Evolutionary conservation across 2,888 invertebrate genomes (phyloP).

Genomic region (Aradus depressus): DNA sequence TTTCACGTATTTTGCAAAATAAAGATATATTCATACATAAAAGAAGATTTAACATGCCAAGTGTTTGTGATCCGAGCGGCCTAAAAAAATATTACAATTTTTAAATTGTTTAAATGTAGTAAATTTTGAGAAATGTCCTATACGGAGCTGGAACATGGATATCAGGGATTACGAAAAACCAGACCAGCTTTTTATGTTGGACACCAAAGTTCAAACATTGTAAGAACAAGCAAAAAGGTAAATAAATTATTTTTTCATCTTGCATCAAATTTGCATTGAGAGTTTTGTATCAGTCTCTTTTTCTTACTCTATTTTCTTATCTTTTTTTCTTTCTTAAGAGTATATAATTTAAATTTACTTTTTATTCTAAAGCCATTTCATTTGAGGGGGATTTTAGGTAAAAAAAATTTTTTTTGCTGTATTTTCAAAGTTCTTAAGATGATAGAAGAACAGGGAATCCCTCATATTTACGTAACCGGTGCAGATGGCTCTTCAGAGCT

Average conservation of each 20-base stretch:
- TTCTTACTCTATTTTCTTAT: neutral
- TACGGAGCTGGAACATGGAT: constrained; percentile 84
- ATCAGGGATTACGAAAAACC: constrained; percentile 71
- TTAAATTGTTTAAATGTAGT: no score
- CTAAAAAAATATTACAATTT: no score
- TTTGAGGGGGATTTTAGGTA: constrained; percentile 1
- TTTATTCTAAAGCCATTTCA: no score
- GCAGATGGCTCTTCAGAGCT: constrained; percentile 21
- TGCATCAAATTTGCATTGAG: neutral
- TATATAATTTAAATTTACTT: neutral
- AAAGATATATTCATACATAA: no score
- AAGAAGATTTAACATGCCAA: no score
- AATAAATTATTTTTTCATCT: constrained; percentile 3
- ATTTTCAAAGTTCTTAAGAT: constrained; percentile 16
- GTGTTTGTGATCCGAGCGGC: no score
- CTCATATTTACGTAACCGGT: constrained; percentile 24
- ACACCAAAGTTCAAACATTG: constrained; percentile 26
- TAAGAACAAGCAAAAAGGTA: constrained; percentile 26
- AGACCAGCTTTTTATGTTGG: constrained; percentile 61
- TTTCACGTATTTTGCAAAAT: no score
- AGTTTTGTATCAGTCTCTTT: neutral
- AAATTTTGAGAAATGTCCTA: constrained; percentile 78
- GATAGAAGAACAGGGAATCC: constrained; percentile 14
- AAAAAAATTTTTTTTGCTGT: constrained; percentile 8
- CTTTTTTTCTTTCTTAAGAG: neutral